Percentiles rank a stretch among this genome's conserved stretches.
These are phyloP conservation scores for Gasterosteus aculeatus DNA, from an alignment of 2,113 vertebrate species.

Conservation along the genomic window DNA sequence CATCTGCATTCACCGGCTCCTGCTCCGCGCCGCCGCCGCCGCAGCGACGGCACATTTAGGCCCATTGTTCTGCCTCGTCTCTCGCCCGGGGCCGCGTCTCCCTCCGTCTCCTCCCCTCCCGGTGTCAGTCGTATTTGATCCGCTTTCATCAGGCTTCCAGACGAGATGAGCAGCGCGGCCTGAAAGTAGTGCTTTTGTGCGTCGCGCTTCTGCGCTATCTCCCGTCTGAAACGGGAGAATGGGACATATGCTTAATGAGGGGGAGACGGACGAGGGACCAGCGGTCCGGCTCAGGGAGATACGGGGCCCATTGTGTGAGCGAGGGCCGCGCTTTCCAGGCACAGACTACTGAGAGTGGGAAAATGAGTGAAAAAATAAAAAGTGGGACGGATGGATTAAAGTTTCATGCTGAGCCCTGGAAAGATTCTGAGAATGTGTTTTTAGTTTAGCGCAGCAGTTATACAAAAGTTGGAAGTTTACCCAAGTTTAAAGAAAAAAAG, in stretches of 20 bases:
- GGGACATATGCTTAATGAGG: constrained; percentile 85
- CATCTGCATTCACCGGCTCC: constrained; percentile 75
- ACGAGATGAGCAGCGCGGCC: constrained; percentile 64
- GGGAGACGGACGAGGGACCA: constrained; percentile 60
- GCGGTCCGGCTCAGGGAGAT: constrained; percentile 19
- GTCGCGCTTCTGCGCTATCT: constrained; percentile 70
- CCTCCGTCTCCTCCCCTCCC: constrained; percentile 71
- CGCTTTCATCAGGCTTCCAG: constrained; percentile 80
- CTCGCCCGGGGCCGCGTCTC: constrained; percentile 59
- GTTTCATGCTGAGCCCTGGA: constrained; percentile 43
- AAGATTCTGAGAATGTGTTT: constrained; percentile 13
- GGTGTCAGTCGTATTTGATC: constrained; percentile 76
- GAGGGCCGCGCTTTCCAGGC: constrained; percentile 66
- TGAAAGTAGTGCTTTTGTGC: constrained; percentile 81
- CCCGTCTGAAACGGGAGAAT: constrained; percentile 75
- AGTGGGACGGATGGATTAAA: constrained; percentile 69
- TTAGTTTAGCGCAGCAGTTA: constrained; percentile 47
- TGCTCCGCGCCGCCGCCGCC: constrained; percentile 59
- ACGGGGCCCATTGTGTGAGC: constrained; percentile 56
- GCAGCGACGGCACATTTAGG: constrained; percentile 63
- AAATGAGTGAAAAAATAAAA: constrained; percentile 63
- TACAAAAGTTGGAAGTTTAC: constrained; percentile 56
- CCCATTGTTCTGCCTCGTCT: constrained; percentile 75
- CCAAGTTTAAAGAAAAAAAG: constrained; percentile 7
- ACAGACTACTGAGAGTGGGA: constrained; percentile 48